phyloP scores from a whole-genome alignment of 2,113 vertebrate species.

The Bathybates hornii region DNA sequence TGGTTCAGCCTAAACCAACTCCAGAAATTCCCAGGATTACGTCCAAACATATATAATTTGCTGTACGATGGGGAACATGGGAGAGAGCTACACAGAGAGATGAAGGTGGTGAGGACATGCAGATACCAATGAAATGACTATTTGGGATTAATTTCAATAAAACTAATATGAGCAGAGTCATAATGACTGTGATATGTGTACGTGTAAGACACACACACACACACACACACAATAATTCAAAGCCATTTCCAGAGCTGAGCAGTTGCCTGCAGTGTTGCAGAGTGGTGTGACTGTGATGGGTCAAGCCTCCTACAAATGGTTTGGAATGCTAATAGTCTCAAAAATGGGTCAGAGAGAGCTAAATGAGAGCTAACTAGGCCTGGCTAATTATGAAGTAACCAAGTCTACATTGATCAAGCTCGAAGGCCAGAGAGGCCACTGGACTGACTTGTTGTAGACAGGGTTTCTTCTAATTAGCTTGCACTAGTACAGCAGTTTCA shows the following conservation, averaged over 20 bases:
- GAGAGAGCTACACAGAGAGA: background rate
- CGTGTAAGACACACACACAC: background rate
- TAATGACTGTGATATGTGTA: background rate
- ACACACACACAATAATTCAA: background rate
- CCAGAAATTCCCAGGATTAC: constrained; percentile 21
- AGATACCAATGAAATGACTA: constrained; percentile 12
- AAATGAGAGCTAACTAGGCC: constrained; percentile 50
- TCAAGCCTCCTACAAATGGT: constrained; percentile 40
- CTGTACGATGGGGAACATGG: background rate
- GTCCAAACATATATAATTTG: constrained; percentile 15
- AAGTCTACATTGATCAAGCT: constrained; percentile 5
- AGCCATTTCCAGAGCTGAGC: constrained; percentile 48
- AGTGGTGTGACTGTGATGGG: constrained; percentile 33
- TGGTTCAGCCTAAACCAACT: constrained; percentile 6
- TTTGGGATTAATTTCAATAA: constrained; percentile 26
- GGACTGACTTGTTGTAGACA: background rate
- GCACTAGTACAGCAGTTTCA: background rate
- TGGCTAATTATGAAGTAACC: constrained; percentile 30
- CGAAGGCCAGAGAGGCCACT: constrained; percentile 2
- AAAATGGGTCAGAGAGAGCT: constrained; percentile 60
- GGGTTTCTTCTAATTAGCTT: constrained; percentile 43
- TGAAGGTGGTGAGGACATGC: background rate
- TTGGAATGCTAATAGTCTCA: constrained; percentile 48
- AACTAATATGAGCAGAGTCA: constrained; percentile 3
- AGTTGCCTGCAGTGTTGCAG: constrained; percentile 44